Evolutionary conservation across 2,888 invertebrate genomes (phyloP).

Genomic region (Agriopis aurantiaria): DNA sequence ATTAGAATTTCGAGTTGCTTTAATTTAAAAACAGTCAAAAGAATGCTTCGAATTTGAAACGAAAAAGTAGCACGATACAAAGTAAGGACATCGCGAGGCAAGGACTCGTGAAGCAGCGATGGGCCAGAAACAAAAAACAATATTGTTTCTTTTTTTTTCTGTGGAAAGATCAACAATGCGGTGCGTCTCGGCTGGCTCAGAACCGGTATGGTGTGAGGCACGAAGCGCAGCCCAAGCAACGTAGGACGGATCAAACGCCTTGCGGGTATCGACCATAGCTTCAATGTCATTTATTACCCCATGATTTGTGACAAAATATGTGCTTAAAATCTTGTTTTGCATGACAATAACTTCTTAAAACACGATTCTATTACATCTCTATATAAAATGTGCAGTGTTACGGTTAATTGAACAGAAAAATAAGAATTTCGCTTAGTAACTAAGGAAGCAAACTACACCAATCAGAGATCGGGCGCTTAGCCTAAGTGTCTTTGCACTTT

Average conservation of each 20-base stretch:
- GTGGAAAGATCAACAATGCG: conserved; percentile 80
- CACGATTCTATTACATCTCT: background rate
- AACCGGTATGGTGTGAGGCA: conserved; percentile 72
- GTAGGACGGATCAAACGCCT: conserved; percentile 68
- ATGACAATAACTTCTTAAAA: background rate
- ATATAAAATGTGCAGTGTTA: background rate
- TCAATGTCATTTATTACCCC: conserved; percentile 59
- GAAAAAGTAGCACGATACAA: conserved; percentile 53
- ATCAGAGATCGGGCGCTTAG: conserved; percentile 28
- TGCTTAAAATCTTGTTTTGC: background rate
- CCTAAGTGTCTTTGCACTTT: conserved; percentile 38
- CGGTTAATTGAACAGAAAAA: no score
- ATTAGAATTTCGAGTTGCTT: conserved; percentile 40
- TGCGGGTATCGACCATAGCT: conserved; percentile 70
- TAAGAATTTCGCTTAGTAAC: conserved; percentile 4
- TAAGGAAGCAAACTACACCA: conserved; percentile 24
- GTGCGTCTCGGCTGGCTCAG: conserved; percentile 69
- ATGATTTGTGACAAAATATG: conserved; percentile 12
- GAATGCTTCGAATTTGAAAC: conserved; percentile 37
- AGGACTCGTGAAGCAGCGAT: conserved; percentile 47
- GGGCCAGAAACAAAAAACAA: conserved; percentile 67
- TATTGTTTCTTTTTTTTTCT: conserved; percentile 80
- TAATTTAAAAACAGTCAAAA: conserved; percentile 33
- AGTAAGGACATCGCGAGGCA: conserved; percentile 58
- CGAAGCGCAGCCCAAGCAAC: conserved; percentile 48